Percentiles rank a stretch among this genome's conserved stretches.
Conservation (phyloP, 2,797 vertebrate species). For the Nannoperca australis region DNA sequence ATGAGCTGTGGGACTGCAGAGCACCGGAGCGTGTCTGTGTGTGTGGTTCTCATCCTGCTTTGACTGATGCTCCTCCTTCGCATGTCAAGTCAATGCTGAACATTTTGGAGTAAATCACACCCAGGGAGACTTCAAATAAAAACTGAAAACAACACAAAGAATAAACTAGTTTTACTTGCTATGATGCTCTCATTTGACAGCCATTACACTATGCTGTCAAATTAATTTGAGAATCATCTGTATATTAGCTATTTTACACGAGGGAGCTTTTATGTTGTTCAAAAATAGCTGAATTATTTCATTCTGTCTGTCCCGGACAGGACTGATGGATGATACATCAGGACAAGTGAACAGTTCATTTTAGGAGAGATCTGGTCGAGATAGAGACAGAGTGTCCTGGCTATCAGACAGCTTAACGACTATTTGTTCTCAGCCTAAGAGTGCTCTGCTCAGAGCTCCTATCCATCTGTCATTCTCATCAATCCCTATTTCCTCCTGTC, state of each 20-base stretch:
- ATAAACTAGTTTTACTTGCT: background rate
- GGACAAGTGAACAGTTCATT: conserved; percentile 24
- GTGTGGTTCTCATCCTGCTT: conserved; percentile 12
- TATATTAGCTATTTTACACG: conserved; percentile 2
- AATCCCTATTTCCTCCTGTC: conserved; percentile 19
- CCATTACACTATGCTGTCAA: conserved; percentile 17
- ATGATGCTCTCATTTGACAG: conserved; percentile 20
- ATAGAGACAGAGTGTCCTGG: conserved; percentile 10
- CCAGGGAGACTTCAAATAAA: conserved; percentile 28
- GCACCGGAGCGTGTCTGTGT: conserved; percentile 16
- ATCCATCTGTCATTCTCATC: conserved; percentile 40
- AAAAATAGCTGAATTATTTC: background rate
- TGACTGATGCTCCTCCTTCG: background rate
- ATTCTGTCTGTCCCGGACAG: background rate
- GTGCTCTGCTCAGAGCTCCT: conserved; percentile 11
- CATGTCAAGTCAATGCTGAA: conserved; percentile 11
- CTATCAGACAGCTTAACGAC: conserved; percentile 5
- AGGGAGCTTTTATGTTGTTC: background rate
- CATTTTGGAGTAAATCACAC: conserved; percentile 11
- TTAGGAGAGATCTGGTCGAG: background rate
- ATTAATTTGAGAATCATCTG: conserved; percentile 23
- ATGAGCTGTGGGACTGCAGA: conserved; percentile 13
- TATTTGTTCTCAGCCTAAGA: conserved; percentile 32
- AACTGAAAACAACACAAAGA: conserved; percentile 21
- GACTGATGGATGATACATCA: conserved; percentile 27